Conservation (phyloP, 2,888 invertebrate genomes). For the Galerucella nymphaeae region DNA sequence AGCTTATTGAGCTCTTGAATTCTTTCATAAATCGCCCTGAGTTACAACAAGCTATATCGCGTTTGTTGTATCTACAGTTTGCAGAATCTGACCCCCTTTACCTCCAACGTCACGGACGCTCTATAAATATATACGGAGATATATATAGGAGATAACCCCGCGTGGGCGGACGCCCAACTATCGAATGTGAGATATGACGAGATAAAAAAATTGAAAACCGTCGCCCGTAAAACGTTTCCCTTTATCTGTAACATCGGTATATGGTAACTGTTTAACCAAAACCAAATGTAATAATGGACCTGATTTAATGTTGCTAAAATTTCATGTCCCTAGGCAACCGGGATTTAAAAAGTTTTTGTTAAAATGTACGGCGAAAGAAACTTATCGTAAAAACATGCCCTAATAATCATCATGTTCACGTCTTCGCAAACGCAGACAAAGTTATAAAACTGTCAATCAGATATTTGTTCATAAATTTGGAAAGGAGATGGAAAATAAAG, state of each 20-base stretch:
- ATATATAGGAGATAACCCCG: slow-evolving; percentile 56
- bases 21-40: slow-evolving; percentile 54
- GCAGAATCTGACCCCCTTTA: slow-evolving; percentile 56
- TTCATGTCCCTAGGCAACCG: slow-evolving; percentile 14
- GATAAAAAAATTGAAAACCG: slow-evolving; percentile 58
- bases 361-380: too few species aligned
- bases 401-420: too few species aligned
- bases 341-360: too few species aligned
- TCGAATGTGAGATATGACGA: slow-evolving; percentile 59
- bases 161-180: slow-evolving; percentile 59
- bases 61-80: slow-evolving; percentile 58
- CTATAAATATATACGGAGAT: slow-evolving; percentile 58
- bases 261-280: slow-evolving; percentile 44
- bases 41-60: slow-evolving; percentile 49
- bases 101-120: slow-evolving; percentile 53
- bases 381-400: too few species aligned
- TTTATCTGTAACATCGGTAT: slow-evolving; percentile 52
- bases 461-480: too few species aligned
- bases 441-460: too few species aligned
- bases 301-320: slow-evolving; percentile 15
- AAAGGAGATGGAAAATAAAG: too few species aligned
- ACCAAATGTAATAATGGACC: slow-evolving; percentile 47
- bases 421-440: too few species aligned
- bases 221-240: slow-evolving; percentile 54
- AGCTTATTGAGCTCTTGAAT: slow-evolving; percentile 57